Evolutionary conservation across 2,888 invertebrate species (phyloP).

Genomic region (Phengaris arion): DNA sequence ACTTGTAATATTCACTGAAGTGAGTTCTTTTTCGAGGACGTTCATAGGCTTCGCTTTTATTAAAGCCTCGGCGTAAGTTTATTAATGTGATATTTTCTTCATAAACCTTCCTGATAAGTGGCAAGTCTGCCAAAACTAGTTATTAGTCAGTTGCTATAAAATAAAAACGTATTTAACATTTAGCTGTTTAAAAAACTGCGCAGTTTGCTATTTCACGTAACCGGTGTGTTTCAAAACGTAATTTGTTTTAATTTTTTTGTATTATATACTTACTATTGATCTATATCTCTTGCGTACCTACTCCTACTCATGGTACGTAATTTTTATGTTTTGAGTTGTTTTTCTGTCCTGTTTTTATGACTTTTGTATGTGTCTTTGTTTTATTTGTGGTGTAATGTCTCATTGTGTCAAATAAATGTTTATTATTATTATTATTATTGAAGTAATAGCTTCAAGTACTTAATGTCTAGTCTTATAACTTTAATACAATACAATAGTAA

Average conservation of each 20-base stretch:
- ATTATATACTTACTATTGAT: too few relatives aligned
- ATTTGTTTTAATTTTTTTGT: not conserved
- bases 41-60: not conserved
- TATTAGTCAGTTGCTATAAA: not conserved
- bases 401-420: too few relatives aligned
- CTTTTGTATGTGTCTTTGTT: too few relatives aligned
- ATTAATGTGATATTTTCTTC: not conserved
- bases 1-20: not conserved
- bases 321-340: too few relatives aligned
- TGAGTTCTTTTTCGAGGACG: not conserved
- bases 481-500: not conserved
- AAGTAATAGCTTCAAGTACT: not conserved
- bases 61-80: not conserved
- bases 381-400: too few relatives aligned
- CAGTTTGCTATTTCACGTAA: not conserved
- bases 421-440: too few relatives aligned
- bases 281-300: too few relatives aligned
- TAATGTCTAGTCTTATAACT: not conserved
- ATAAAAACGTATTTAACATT: not conserved
- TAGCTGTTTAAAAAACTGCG: not conserved
- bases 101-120: not conserved
- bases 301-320: too few relatives aligned
- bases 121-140: constrained; percentile 1
- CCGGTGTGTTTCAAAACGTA: not conserved
- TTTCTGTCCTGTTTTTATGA: too few relatives aligned